Percentiles rank a stretch among this genome's conserved stretches.
Evolutionary conservation across 2,888 invertebrate species (phyloP).

Genomic region (Argyresthia albistria): DNA sequence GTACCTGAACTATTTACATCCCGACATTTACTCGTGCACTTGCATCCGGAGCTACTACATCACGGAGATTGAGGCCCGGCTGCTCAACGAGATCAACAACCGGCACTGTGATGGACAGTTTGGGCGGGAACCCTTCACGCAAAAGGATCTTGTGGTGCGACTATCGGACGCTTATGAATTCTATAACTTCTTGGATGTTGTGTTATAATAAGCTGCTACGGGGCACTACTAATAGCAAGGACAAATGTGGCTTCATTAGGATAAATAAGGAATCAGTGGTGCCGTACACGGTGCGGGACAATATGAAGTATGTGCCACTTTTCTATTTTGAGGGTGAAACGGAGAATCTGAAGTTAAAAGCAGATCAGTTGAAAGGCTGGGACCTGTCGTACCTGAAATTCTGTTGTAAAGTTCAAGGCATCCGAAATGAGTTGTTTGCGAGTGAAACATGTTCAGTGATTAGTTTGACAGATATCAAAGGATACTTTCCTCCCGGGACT

Average conservation of each 20-base stretch:
- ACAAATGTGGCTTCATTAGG: conserved; percentile 91
- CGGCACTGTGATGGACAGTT: conserved; percentile 94
- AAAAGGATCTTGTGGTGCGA: conserved; percentile 91
- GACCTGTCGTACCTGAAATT: conserved; percentile 93
- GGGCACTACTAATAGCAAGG: conserved; percentile 77
- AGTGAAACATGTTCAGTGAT: conserved; percentile 93
- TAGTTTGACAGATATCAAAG: conserved; percentile 90
- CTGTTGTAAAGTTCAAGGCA: conserved; percentile 95
- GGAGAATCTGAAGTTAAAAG: conserved; percentile 90
- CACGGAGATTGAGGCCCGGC: conserved; percentile 89
- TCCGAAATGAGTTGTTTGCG: conserved; percentile 91
- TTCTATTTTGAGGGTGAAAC: conserved; percentile 92
- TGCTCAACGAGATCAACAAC: conserved; percentile 93
- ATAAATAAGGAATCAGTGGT: conserved; percentile 95
- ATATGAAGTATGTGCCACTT: conserved; percentile 90
- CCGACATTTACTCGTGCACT: conserved; percentile 92
- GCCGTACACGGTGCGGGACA: conserved; percentile 89
- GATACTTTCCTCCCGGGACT: conserved; percentile 91
- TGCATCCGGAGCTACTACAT: conserved; percentile 95
- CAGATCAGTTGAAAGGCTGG: conserved; percentile 92
- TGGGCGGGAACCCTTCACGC: conserved; percentile 89
- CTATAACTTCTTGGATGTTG: conserved; percentile 90
- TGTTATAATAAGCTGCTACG: conserved; percentile 88
- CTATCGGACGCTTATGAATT: conserved; percentile 91
- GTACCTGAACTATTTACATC: conserved; percentile 89